Evolutionary conservation across 1,140 invertebrate genomes (phyloP).

Genomic region (Cyclina sinensis): DNA sequence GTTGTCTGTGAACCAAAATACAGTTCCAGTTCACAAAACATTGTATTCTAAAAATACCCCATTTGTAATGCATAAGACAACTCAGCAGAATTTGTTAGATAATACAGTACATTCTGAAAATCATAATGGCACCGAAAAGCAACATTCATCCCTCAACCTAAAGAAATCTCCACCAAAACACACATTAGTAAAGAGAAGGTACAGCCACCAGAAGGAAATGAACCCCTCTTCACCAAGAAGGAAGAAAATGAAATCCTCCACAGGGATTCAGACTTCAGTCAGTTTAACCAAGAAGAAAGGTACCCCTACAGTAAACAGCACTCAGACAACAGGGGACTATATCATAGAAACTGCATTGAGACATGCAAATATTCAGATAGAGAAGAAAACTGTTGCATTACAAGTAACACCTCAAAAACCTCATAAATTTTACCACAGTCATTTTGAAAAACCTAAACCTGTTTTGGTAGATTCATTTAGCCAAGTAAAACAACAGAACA

Average conservation of each 20-base stretch:
- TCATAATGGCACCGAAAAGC: background rate
- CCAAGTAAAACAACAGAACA: slow-evolving; percentile 59
- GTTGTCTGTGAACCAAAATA: slow-evolving; percentile 16
- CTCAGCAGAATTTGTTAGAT: background rate
- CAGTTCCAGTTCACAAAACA: background rate
- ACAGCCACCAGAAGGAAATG: background rate
- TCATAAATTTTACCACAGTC: background rate
- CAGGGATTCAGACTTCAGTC: slow-evolving; percentile 64
- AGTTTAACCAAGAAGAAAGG: slow-evolving; percentile 44
- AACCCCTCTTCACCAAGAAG: slow-evolving; percentile 42
- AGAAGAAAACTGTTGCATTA: slow-evolving; percentile 47
- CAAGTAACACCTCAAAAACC: slow-evolving; percentile 64
- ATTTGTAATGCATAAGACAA: background rate
- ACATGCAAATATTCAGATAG: slow-evolving; percentile 47
- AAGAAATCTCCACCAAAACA: background rate
- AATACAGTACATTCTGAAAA: background rate
- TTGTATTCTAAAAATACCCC: background rate
- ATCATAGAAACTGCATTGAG: slow-evolving; percentile 54
- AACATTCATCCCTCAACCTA: background rate
- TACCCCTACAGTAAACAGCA: slow-evolving; percentile 8
- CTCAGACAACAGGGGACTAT: slow-evolving; percentile 60
- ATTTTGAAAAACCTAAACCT: background rate
- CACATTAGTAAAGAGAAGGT: background rate
- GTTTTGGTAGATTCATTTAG: slow-evolving; percentile 55
- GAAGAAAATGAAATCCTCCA: slow-evolving; percentile 63